Evolutionary conservation across 2,797 vertebrate species (phyloP).

Genomic region (Eospalax fontanierii): DNA sequence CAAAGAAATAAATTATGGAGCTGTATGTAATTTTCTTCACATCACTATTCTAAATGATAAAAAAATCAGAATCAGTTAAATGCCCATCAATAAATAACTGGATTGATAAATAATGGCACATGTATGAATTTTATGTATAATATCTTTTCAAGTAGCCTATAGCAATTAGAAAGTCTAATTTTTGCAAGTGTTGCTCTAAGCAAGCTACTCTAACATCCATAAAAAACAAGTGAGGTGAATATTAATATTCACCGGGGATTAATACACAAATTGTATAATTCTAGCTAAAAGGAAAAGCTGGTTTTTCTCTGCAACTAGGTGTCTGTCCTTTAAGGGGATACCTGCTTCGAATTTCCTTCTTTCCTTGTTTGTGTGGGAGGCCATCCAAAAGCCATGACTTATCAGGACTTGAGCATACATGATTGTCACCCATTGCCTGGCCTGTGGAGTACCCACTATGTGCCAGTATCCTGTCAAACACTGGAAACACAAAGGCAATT

Average conservation of each 20-base stretch:
- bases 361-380: not conserved
- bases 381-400: not conserved
- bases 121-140: not conserved
- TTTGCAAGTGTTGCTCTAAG: slow-evolving; percentile 14
- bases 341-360: slow-evolving; percentile 15
- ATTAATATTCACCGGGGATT: slow-evolving; percentile 4
- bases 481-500: not conserved
- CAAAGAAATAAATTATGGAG: slow-evolving; percentile 1
- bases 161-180: slow-evolving; percentile 35
- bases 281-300: not conserved
- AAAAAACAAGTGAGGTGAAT: slow-evolving; percentile 27
- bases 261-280: slow-evolving; percentile 8
- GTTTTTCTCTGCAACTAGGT: not conserved
- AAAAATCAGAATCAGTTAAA: slow-evolving; percentile 5
- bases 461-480: not conserved
- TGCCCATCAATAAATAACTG: not conserved
- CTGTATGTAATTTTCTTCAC: not conserved
- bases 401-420: not conserved
- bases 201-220: not conserved
- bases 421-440: not conserved
- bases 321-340: not conserved
- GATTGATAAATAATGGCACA: slow-evolving; percentile 16
- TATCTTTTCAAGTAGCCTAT: not conserved
- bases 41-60: slow-evolving; percentile 46
- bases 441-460: not conserved